Base-by-base conservation (phyloP, 2,113 vertebrate species). In the Anolis sagrei region DNA sequence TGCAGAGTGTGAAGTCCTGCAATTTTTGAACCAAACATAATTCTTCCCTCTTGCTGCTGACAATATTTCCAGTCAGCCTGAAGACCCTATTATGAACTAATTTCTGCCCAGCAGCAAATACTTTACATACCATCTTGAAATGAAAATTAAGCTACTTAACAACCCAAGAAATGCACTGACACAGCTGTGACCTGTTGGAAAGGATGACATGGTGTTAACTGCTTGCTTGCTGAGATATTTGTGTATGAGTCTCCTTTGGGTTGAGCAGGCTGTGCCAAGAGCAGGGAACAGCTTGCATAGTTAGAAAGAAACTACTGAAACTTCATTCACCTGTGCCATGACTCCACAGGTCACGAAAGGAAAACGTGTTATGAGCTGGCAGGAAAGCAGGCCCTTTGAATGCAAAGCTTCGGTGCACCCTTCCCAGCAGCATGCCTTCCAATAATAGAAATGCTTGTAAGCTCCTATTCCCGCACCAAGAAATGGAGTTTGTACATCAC, bases 1-100 rank as follows among this genome's bases (percentile, higher is more conserved):
- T 91, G 74, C 7, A 1, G 81, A 86, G 21, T 86, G 78, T 86
- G 91, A 49, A 54, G 58, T 8, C 21, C 58, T 76, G 79, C 93
- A 92, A 83, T 58, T 58, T 92, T 82, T 92, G 72, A 90, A 81
- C 76, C 83, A 61, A 89, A 90, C 39, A 75, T 29, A 54, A 7
- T 92, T 93, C 87, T 89, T 91, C 74, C 93, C 76, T 68, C 68
- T 92, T 88, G 73, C 88, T 93, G 75, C 85, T 93, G 82, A 94
- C 88, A 94, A 91, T 89, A 89, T 94, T 95, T 93, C 85, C 91
- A 70, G 64, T 27, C 29, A 68, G 27, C 89, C 91, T 82, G 86
- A 93, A 94, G 91, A 93, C 61, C 86, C 92, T 91, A 93, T 95
- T 91, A 92, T 94, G 74, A 85, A 88, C 76, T 90, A 94, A 94